Conservation (phyloP, 35 echinoderm and acorn worm genomes). For the Hemicentrotus pulcherrimus region DNA sequence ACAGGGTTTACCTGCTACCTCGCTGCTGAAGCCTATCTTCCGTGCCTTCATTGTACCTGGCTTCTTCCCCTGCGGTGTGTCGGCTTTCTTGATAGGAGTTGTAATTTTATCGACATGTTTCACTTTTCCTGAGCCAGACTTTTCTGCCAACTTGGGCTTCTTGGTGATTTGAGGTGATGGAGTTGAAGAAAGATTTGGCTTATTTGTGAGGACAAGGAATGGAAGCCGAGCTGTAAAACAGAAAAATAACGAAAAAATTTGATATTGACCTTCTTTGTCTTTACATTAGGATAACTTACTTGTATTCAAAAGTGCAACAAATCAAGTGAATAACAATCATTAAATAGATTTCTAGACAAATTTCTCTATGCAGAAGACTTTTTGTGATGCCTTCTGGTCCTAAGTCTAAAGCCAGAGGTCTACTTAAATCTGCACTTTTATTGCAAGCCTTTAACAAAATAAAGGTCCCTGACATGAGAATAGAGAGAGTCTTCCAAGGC, state of each 20-base stretch:
- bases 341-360: not conserved
- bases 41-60: not conserved
- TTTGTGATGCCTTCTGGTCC: not conserved
- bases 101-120: constrained; percentile 25
- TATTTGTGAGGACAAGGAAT: constrained; percentile 34
- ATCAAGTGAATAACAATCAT: not conserved
- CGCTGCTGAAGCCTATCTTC: not conserved
- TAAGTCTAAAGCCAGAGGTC: too few relatives aligned
- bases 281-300: not conserved
- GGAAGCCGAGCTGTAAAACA: constrained; percentile 62
- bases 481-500: too few relatives aligned
- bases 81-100: constrained; percentile 44
- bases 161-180: constrained; percentile 36
- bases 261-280: not conserved
- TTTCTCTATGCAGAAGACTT: not conserved
- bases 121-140: not conserved
- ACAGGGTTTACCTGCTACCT: not conserved
- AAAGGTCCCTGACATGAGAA: too few relatives aligned
- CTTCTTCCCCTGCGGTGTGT: not conserved
- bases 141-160: constrained; percentile 56
- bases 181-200: constrained; percentile 35
- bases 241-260: not conserved
- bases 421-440: not conserved
- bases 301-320: not conserved
- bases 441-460: not conserved